Conservation (phyloP, 2,797 vertebrate species). For the Enteromius treurensis region DNA sequence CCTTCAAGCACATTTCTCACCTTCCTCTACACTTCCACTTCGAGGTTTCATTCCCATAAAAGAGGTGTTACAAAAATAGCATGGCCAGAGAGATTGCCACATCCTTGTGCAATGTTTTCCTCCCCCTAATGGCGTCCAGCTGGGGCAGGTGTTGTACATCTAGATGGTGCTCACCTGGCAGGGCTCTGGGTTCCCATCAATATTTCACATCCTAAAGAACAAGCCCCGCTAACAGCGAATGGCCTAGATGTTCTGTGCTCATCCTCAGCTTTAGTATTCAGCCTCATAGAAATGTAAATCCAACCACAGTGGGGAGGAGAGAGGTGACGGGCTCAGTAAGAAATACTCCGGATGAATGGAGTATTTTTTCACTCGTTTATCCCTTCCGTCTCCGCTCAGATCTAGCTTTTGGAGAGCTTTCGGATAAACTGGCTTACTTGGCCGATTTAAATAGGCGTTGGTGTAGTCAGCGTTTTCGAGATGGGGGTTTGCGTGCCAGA, state of each 20-base stretch:
- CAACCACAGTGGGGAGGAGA: constrained; percentile 62
- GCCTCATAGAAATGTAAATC: constrained; percentile 77
- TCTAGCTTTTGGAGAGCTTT: constrained; percentile 60
- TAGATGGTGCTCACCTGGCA: constrained; percentile 35
- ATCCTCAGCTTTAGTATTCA: constrained; percentile 66
- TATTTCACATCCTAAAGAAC: constrained; percentile 57
- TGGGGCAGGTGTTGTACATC: constrained; percentile 33
- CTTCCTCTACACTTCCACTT: background rate
- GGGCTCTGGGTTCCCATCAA: constrained; percentile 42
- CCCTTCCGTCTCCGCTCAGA: constrained; percentile 66
- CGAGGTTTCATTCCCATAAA: background rate
- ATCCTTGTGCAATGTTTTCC: constrained; percentile 15
- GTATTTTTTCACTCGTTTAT: constrained; percentile 57
- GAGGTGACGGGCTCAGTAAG: constrained; percentile 58
- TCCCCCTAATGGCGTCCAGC: constrained; percentile 22
- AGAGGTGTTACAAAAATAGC: background rate
- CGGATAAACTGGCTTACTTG: constrained; percentile 67
- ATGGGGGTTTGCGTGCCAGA: constrained; percentile 11
- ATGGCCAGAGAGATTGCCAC: background rate
- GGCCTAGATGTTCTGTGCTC: constrained; percentile 59
- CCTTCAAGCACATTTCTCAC: background rate
- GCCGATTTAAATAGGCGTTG: constrained; percentile 32
- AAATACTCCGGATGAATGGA: constrained; percentile 66
- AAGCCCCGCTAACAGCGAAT: constrained; percentile 47
- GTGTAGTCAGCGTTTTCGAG: constrained; percentile 35